These are phyloP conservation scores for Eupithecia tripunctaria DNA, from an alignment of 2,888 invertebrate genomes.

Conservation along the genomic window DNA sequence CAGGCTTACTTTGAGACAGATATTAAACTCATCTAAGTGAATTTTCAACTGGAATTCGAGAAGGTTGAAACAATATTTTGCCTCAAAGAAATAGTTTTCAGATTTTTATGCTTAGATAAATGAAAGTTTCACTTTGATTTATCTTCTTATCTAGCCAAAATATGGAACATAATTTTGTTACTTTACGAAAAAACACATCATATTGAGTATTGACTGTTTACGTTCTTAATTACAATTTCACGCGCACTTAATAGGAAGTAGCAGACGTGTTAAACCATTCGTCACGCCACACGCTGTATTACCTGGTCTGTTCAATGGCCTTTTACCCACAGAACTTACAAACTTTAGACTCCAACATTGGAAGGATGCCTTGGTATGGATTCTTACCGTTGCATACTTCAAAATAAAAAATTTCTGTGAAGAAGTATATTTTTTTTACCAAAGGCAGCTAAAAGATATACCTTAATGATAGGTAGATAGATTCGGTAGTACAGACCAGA, in stretches of 20 bases:
- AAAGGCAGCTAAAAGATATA: too few relatives aligned
- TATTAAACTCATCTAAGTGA: background rate
- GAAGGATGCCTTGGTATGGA: too few relatives aligned
- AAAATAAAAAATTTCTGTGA: too few relatives aligned
- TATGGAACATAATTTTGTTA: background rate
- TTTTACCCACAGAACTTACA: constrained; percentile 34
- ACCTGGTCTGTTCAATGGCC: constrained; percentile 56
- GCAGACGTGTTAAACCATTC: constrained; percentile 74
- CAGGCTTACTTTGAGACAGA: background rate
- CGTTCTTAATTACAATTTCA: constrained; percentile 80
- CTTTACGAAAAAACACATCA: background rate
- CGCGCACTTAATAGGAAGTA: constrained; percentile 73
- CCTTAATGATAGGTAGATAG: too few relatives aligned
- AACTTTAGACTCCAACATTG: too few relatives aligned
- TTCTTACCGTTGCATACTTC: too few relatives aligned
- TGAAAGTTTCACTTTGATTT: too few relatives aligned
- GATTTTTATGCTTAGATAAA: background rate
- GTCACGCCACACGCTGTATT: constrained; percentile 71
- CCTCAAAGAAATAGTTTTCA: background rate
- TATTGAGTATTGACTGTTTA: constrained; percentile 60
- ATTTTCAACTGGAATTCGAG: background rate
- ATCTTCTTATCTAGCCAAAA: too few relatives aligned
- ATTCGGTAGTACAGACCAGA: too few relatives aligned
- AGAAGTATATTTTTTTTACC: too few relatives aligned
- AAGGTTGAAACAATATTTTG: background rate